phyloP scores from a whole-genome alignment of 2,113 vertebrate species.

The Notiomystis cincta region DNA sequence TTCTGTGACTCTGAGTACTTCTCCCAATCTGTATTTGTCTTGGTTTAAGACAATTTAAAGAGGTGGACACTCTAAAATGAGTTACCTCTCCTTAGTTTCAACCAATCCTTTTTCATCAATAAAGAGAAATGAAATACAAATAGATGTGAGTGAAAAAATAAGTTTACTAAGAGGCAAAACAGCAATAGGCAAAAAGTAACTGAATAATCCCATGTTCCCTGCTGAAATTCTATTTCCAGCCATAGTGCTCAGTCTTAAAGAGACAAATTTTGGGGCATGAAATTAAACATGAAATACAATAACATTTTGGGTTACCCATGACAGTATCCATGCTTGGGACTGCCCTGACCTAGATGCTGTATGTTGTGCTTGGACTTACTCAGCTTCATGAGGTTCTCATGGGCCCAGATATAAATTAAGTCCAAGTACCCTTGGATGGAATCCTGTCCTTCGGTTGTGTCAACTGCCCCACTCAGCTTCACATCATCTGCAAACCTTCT shows the following conservation, averaged over 20 bases:
- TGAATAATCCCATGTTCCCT: neutral
- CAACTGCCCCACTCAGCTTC: neutral
- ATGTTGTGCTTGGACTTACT: neutral
- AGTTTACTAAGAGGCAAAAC: neutral
- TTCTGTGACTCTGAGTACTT: neutral
- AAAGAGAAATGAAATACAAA: accelerated
- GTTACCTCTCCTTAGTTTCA: neutral
- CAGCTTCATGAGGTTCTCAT: neutral
- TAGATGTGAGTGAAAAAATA: neutral
- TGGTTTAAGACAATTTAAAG: neutral
- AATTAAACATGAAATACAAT: neutral
- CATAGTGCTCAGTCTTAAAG: neutral
- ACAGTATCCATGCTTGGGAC: neutral
- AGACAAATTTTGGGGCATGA: too few relatives aligned
- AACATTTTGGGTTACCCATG: too few relatives aligned
- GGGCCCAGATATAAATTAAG: neutral
- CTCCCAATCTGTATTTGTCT: neutral
- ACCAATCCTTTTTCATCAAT: neutral
- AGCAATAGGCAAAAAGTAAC: neutral
- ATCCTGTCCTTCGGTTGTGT: neutral
- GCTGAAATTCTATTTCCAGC: neutral
- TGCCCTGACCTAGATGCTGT: neutral
- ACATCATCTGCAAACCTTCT: neutral
- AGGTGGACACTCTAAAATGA: neutral
- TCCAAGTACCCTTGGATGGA: neutral